Conservation (phyloP, 2,888 invertebrate genomes). For the Ganaspis brasiliensis region DNA sequence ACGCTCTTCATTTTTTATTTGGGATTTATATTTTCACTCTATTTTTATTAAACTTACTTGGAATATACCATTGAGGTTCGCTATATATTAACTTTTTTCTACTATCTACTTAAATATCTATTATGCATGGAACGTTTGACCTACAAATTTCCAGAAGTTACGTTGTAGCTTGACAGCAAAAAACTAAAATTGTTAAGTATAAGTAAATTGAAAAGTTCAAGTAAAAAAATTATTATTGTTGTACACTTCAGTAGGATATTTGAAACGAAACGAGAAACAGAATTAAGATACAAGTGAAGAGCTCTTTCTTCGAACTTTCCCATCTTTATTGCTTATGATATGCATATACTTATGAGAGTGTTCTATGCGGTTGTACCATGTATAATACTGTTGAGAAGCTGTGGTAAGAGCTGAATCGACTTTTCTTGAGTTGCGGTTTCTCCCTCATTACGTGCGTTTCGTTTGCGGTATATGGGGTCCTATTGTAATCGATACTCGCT, state of each 20-base stretch:
- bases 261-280: too few species aligned
- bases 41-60: constrained; percentile 5
- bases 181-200: background rate
- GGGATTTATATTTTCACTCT: constrained; percentile 8
- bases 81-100: background rate
- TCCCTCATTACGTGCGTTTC: constrained; percentile 72
- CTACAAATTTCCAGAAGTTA: background rate
- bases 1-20: constrained; percentile 8
- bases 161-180: background rate
- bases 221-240: background rate
- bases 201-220: too few species aligned
- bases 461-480: constrained; percentile 67
- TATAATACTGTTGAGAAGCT: background rate
- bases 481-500: constrained; percentile 40
- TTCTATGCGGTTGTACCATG: constrained; percentile 19
- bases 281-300: background rate
- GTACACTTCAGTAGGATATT: background rate
- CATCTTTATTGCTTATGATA: constrained; percentile 22
- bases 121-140: constrained; percentile 2
- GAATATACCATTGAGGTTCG: background rate
- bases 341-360: constrained; percentile 6
- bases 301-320: too few species aligned
- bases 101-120: constrained; percentile 12
- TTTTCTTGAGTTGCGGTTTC: constrained; percentile 64
- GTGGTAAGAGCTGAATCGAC: constrained; percentile 24